Evolutionary conservation across 2,888 invertebrate genomes (phyloP).

Genomic region (Eristalinus aeneus): DNA sequence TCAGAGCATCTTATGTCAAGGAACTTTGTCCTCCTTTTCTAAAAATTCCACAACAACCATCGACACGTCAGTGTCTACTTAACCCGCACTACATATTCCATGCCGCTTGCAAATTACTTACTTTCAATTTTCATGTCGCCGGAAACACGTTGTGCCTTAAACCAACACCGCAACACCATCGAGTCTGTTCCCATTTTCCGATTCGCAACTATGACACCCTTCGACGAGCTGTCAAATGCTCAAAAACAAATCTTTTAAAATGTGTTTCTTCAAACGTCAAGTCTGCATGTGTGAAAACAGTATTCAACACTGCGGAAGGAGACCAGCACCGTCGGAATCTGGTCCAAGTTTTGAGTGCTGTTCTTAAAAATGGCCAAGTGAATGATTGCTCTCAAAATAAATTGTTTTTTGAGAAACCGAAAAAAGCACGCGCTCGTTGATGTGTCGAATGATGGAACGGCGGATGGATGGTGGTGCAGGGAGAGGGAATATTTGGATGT

Average conservation of each 20-base stretch:
- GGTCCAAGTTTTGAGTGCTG: slow-evolving; percentile 58
- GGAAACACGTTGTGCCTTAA: slow-evolving; percentile 37
- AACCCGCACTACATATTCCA: slow-evolving; percentile 5
- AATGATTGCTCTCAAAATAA: slow-evolving; percentile 55
- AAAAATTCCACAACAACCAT: background rate
- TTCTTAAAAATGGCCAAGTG: slow-evolving; percentile 58
- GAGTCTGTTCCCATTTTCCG: slow-evolving; percentile 44
- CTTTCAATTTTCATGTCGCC: background rate
- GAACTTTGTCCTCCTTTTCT: slow-evolving; percentile 39
- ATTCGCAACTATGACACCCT: slow-evolving; percentile 68
- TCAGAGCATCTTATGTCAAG: slow-evolving; percentile 15
- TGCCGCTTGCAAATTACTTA: slow-evolving; percentile 33
- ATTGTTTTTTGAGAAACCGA: background rate
- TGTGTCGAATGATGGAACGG: slow-evolving; percentile 7
- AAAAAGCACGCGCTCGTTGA: background rate
- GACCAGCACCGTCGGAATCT: slow-evolving; percentile 30
- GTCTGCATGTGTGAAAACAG: slow-evolving; percentile 56
- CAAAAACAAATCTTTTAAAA: slow-evolving; percentile 52
- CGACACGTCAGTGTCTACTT: slow-evolving; percentile 3
- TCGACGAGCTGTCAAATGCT: slow-evolving; percentile 58
- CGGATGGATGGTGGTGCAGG: background rate
- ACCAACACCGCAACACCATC: slow-evolving; percentile 3
- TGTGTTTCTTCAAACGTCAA: slow-evolving; percentile 59
- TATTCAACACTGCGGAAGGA: background rate
- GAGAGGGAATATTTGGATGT: background rate